These are phyloP conservation scores for Clinocottus analis DNA, from an alignment of 2,113 vertebrate species.

Conservation along the genomic window DNA sequence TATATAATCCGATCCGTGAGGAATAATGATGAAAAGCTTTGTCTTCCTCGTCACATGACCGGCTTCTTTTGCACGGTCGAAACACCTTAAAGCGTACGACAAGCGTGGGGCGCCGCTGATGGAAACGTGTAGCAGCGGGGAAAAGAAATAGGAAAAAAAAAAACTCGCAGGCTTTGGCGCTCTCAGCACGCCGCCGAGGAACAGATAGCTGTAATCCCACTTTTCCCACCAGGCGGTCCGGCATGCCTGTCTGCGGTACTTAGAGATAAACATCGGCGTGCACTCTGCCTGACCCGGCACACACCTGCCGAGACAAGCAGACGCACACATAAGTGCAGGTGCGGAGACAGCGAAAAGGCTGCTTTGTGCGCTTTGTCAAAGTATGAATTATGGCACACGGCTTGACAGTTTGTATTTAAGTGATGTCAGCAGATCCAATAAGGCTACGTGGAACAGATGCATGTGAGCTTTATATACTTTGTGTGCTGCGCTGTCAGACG, in stretches of 20 bases:
- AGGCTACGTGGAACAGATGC: slow-evolving; percentile 75
- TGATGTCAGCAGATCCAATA: slow-evolving; percentile 75
- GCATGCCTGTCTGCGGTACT: slow-evolving; percentile 62
- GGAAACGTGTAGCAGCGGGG: slow-evolving; percentile 52
- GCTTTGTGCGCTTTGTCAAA: slow-evolving; percentile 66
- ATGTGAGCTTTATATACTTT: slow-evolving; percentile 75
- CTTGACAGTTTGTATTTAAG: slow-evolving; percentile 75
- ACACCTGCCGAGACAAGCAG: slow-evolving; percentile 70
- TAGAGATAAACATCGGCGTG: slow-evolving; percentile 72
- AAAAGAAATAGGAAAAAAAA: background rate
- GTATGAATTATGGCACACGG: slow-evolving; percentile 62
- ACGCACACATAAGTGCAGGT: slow-evolving; percentile 53
- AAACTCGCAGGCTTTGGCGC: slow-evolving; percentile 37
- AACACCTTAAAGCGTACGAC: slow-evolving; percentile 42
- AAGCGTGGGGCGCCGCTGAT: slow-evolving; percentile 53
- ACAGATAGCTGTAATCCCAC: slow-evolving; percentile 67
- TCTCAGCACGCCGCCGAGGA: slow-evolving; percentile 54
- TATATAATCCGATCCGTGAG: slow-evolving; percentile 9
- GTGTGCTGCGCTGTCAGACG: slow-evolving; percentile 70
- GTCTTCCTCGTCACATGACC: background rate
- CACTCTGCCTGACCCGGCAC: slow-evolving; percentile 71
- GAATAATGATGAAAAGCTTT: slow-evolving; percentile 22
- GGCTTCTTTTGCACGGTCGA: slow-evolving; percentile 23
- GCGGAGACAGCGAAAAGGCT: slow-evolving; percentile 51
- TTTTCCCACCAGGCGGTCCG: slow-evolving; percentile 70